Percentiles rank a stretch among this genome's conserved stretches.
Evolutionary conservation across 2,888 invertebrate genomes (phyloP).

Genomic region (Serripes groenlandicus): DNA sequence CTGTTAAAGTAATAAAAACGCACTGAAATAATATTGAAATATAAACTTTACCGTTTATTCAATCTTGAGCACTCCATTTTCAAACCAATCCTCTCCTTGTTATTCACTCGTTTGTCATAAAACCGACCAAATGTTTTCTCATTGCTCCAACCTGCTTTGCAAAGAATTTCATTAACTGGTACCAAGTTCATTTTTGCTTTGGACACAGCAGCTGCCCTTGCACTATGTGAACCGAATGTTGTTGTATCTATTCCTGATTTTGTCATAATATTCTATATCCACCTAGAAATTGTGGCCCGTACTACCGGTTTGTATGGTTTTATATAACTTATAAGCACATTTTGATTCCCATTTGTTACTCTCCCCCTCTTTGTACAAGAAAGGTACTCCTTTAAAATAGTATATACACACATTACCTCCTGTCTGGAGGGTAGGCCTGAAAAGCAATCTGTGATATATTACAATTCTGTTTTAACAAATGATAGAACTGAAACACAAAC

Average conservation of each 20-base stretch:
- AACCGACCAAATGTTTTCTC: too few species aligned
- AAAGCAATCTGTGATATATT: conserved; percentile 13
- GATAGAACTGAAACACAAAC: not conserved
- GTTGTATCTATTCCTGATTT: conserved; percentile 20
- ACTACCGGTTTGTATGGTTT: conserved; percentile 24
- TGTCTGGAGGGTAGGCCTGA: conserved; percentile 17
- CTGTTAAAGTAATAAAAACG: too few species aligned
- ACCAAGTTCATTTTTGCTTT: conserved; percentile 41
- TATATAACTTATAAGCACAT: conserved; percentile 29
- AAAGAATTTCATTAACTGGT: conserved; percentile 39
- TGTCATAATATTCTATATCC: conserved; percentile 11
- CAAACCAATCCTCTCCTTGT: too few species aligned
- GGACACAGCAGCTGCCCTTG: conserved; percentile 48
- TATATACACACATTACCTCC: conserved; percentile 24
- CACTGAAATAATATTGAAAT: too few species aligned
- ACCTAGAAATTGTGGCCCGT: not conserved
- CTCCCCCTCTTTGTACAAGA: not conserved
- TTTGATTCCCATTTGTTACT: not conserved
- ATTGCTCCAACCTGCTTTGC: conserved; percentile 60
- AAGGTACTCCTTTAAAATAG: conserved; percentile 10
- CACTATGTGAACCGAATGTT: conserved; percentile 54
- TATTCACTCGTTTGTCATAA: too few species aligned
- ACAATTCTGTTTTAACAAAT: conserved; percentile 19
- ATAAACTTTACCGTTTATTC: too few species aligned
- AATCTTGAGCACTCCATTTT: too few species aligned